These are phyloP conservation scores for Pollenia griseotomentosa DNA, from an alignment of 2,888 invertebrate genomes.

Conservation along the genomic window DNA sequence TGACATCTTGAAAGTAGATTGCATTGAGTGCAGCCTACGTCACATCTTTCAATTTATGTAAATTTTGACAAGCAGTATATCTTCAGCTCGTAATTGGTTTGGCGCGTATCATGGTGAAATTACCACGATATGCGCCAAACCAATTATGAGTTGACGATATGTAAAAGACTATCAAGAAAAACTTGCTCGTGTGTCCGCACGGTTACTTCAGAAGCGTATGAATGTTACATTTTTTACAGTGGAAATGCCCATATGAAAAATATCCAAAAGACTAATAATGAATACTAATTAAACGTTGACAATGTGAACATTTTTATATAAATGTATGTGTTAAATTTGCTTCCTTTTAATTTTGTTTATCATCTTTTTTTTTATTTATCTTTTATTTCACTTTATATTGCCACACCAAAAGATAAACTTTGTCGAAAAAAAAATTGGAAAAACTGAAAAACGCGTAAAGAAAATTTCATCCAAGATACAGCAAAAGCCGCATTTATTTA, in stretches of 20 bases:
- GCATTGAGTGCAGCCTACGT: too few species aligned
- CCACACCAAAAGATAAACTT: constrained; percentile 60
- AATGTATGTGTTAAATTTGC: constrained; percentile 32
- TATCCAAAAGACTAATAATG: constrained; percentile 64
- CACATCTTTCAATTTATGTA: too few species aligned
- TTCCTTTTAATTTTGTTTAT: constrained; percentile 59
- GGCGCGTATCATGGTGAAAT: too few species aligned
- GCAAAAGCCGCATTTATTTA: constrained; percentile 38
- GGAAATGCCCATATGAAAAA: neutral
- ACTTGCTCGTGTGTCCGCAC: too few species aligned
- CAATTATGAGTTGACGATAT: too few species aligned
- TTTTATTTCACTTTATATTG: constrained; percentile 51
- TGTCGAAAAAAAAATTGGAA: constrained; percentile 15
- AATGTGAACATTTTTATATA: constrained; percentile 48
- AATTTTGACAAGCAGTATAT: too few species aligned
- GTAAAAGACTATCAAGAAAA: too few species aligned
- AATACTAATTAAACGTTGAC: constrained; percentile 72
- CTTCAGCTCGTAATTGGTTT: too few species aligned
- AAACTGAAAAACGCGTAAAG: neutral
- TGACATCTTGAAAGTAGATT: too few species aligned
- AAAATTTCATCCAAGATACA: constrained; percentile 38
- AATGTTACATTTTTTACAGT: too few species aligned
- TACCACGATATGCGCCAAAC: too few species aligned
- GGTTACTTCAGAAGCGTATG: too few species aligned
- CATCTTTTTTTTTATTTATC: constrained; percentile 39